Conservation (phyloP, 2,113 vertebrate species). For the Phycodurus eques region DNA sequence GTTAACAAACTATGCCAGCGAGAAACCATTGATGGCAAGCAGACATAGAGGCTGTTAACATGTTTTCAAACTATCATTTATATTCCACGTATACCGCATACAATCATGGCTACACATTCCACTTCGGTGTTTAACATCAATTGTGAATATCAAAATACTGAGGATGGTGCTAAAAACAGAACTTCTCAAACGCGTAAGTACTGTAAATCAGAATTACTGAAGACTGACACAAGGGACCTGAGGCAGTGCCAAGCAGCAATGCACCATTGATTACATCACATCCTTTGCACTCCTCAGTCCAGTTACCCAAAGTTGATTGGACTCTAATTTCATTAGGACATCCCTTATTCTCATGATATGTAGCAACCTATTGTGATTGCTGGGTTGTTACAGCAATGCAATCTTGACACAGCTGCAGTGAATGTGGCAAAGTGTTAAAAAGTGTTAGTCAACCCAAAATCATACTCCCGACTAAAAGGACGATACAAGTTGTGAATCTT, state of each 20-base stretch:
- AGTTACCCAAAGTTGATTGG: background rate
- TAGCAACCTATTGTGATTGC: background rate
- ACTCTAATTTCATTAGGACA: background rate
- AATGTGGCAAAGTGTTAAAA: too few relatives aligned
- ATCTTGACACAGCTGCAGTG: too few relatives aligned
- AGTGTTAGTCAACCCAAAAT: too few relatives aligned
- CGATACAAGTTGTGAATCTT: too few relatives aligned
- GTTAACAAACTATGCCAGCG: conserved; percentile 20
- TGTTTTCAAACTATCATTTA: background rate
- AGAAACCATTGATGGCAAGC: conserved; percentile 33
- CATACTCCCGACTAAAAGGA: too few relatives aligned
- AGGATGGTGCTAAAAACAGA: background rate
- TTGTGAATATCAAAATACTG: conserved; percentile 18
- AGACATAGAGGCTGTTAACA: conserved; percentile 29
- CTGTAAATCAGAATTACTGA: background rate
- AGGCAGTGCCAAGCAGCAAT: background rate
- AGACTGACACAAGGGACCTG: background rate
- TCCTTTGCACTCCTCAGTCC: background rate
- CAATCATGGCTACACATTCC: background rate
- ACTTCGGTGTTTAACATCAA: background rate
- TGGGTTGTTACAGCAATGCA: too few relatives aligned
- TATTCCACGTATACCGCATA: background rate
- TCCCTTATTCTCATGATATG: background rate
- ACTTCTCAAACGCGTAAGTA: background rate
- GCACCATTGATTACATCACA: background rate